Percentiles rank a stretch among this genome's conserved stretches.
These are phyloP conservation scores for Yponomeuta plumbellus DNA, from an alignment of 2,888 invertebrate genomes.

Conservation along the genomic window DNA sequence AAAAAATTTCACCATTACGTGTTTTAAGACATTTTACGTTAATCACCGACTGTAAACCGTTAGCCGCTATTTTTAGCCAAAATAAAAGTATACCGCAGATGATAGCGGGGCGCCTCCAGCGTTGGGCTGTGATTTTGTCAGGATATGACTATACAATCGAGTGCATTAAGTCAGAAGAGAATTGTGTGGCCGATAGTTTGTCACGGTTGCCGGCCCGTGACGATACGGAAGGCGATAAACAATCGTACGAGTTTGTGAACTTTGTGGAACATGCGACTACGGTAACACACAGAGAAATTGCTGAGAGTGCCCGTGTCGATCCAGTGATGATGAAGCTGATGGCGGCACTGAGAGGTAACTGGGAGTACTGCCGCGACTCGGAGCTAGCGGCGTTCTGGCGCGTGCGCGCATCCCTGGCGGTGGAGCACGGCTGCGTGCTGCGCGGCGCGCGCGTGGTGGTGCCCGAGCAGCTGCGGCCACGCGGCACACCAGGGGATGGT, in stretches of 20 bases:
- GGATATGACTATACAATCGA: no score
- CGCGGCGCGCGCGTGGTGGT: background rate
- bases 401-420: background rate
- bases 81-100: background rate
- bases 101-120: conserved; percentile 12
- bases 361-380: background rate
- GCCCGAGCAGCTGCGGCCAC: background rate
- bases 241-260: background rate
- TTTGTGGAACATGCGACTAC: background rate
- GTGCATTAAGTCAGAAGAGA: background rate
- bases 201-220: background rate
- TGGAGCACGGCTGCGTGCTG: background rate
- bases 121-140: conserved; percentile 13
- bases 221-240: background rate
- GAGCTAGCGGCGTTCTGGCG: background rate
- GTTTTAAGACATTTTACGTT: background rate
- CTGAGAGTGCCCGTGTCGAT: background rate
- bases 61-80: conserved; percentile 1
- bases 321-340: background rate
- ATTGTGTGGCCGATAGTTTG: background rate
- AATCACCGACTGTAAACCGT: background rate
- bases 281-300: background rate
- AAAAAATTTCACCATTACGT: background rate
- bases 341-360: background rate
- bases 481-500: background rate